Evolutionary conservation across 2,888 invertebrate genomes (phyloP).

Genomic region (Ectobius pallidus): DNA sequence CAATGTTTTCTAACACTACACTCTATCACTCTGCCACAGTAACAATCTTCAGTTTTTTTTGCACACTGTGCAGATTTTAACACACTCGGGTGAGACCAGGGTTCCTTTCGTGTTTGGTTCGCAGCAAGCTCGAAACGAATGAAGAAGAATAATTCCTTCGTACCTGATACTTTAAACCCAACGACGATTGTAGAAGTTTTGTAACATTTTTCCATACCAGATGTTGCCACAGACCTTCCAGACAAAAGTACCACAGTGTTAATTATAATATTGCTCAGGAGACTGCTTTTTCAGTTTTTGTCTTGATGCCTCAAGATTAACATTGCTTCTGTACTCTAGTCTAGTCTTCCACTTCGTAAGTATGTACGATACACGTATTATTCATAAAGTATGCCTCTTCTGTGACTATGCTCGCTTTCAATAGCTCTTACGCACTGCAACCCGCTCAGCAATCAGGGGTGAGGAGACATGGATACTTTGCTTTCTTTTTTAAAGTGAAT

Average conservation of each 20-base stretch:
- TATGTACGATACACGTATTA: constrained; percentile 24
- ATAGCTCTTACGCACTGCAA: too few relatives aligned
- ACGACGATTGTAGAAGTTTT: constrained; percentile 35
- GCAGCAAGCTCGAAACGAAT: constrained; percentile 32
- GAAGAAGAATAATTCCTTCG: constrained; percentile 40
- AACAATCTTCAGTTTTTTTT: constrained; percentile 25
- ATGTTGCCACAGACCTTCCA: constrained; percentile 30
- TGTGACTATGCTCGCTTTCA: too few relatives aligned
- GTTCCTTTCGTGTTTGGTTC: constrained; percentile 31
- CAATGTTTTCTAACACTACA: constrained; percentile 41
- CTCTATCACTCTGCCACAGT: constrained; percentile 9
- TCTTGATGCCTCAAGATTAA: constrained; percentile 27
- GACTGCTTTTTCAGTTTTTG: too few relatives aligned
- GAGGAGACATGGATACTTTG: too few relatives aligned
- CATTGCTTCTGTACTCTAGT: constrained; percentile 14
- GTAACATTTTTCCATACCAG: constrained; percentile 34
- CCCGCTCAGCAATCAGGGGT: too few relatives aligned
- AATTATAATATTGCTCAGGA: constrained; percentile 1
- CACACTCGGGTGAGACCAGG: constrained; percentile 29
- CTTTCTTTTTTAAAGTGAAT: too few relatives aligned
- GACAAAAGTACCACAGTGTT: constrained; percentile 11
- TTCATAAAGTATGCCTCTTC: constrained; percentile 42
- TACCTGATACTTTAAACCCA: constrained; percentile 43
- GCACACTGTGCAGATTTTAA: constrained; percentile 37
- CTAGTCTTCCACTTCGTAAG: neutral